Evolutionary conservation across 2,797 vertebrate genomes (phyloP).

Genomic region (Leptoclinus maculatus): DNA sequence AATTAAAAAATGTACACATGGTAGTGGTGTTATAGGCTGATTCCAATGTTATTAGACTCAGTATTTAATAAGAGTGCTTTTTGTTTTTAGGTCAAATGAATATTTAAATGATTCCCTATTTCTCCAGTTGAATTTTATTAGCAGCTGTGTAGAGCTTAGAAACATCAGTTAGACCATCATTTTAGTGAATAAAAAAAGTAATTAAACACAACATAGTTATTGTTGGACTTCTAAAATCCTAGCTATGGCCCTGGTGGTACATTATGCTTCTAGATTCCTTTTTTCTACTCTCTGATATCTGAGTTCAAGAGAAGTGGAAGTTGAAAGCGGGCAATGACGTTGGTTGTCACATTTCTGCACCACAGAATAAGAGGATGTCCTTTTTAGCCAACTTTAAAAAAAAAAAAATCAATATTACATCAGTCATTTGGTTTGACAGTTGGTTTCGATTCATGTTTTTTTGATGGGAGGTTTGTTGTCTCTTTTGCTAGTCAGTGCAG

Average conservation of each 20-base stretch:
- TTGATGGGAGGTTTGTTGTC: not conserved
- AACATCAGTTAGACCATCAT: not conserved
- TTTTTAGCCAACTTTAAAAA: not conserved
- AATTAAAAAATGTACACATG: not conserved
- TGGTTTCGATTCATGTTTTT: not conserved
- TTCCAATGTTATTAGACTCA: not conserved
- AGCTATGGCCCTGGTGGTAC: not conserved
- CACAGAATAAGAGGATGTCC: not conserved
- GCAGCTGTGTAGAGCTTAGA: not conserved
- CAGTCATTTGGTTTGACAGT: not conserved
- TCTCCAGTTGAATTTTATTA: not conserved
- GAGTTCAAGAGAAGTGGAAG: not conserved
- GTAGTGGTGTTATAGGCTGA: not conserved
- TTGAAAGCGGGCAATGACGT: not conserved
- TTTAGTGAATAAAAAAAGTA: not conserved
- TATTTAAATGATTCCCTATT: not conserved
- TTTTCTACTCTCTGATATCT: not conserved
- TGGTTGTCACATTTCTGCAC: not conserved
- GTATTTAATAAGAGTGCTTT: not conserved
- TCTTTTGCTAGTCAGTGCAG: constrained; percentile 76
- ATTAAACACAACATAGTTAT: not conserved
- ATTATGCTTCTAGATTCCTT: not conserved
- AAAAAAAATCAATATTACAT: not conserved
- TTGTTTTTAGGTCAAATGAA: not conserved
- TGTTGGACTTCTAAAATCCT: not conserved